phyloP scores from a whole-genome alignment of 2,797 vertebrate genomes.

The Macropodus opercularis region DNA sequence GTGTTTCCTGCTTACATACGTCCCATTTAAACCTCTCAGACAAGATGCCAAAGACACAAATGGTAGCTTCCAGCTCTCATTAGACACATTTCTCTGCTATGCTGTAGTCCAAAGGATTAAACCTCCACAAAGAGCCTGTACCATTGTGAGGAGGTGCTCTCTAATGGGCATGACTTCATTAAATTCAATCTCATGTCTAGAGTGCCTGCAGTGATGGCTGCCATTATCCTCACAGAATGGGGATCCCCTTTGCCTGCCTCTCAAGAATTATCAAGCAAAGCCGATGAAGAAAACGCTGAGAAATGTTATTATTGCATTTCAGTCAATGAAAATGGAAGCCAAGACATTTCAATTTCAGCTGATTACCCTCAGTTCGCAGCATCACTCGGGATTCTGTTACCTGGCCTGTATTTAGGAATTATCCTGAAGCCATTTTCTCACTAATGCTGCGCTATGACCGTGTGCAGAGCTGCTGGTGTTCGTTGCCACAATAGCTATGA shows the following conservation, averaged over 20 bases:
- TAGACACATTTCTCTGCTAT: constrained; percentile 50
- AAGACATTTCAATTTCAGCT: constrained; percentile 3
- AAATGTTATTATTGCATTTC: constrained; percentile 7
- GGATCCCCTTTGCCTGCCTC: constrained; percentile 24
- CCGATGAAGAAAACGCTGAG: constrained; percentile 17
- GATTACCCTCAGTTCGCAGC: background rate
- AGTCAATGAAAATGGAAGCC: background rate
- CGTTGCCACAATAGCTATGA: background rate
- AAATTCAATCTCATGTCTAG: constrained; percentile 60
- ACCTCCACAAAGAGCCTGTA: constrained; percentile 57
- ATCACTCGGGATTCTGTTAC: constrained; percentile 4
- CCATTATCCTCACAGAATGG: constrained; percentile 39
- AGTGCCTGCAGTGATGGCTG: constrained; percentile 43
- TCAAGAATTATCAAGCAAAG: constrained; percentile 35
- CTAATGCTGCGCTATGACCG: background rate
- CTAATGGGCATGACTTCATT: constrained; percentile 76
- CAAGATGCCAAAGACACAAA: constrained; percentile 34
- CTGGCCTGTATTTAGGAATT: constrained; percentile 4
- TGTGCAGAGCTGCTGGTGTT: constrained; percentile 6
- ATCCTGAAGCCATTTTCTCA: constrained; percentile 5
- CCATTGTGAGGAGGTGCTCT: constrained; percentile 51
- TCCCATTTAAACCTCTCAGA: constrained; percentile 43
- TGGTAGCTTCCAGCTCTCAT: constrained; percentile 53
- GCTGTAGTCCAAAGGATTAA: constrained; percentile 68
- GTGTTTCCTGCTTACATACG: constrained; percentile 13